Conservation (phyloP, 2,888 invertebrate species). For the Dione juno region DNA sequence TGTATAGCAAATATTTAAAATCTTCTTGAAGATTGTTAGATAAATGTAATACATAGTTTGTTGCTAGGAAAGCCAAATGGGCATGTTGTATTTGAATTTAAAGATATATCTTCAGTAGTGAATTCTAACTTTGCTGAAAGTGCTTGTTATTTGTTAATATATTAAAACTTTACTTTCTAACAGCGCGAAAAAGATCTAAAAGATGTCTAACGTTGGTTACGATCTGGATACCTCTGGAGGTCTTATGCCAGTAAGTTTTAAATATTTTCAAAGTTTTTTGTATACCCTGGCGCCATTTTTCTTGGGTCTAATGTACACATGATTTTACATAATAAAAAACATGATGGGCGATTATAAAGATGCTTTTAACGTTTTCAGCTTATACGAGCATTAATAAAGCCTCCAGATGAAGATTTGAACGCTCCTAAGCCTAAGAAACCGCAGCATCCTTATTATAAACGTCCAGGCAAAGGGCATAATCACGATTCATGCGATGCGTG, state of each 20-base stretch:
- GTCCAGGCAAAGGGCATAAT: constrained; percentile 95
- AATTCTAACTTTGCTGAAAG: constrained; percentile 6
- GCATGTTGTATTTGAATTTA: constrained; percentile 5
- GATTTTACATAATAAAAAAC: constrained; percentile 29
- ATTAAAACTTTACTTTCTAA: not conserved
- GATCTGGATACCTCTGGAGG: constrained; percentile 91
- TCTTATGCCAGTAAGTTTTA: constrained; percentile 90
- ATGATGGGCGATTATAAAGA: constrained; percentile 32
- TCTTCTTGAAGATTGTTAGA: not conserved
- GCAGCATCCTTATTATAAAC: constrained; percentile 92
- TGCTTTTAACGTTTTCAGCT: constrained; percentile 83
- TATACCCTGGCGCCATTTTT: constrained; percentile 50
- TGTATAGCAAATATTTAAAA: not conserved
- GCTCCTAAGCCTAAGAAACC: constrained; percentile 84
- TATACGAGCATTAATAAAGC: constrained; percentile 94
- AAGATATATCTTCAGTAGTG: constrained; percentile 7
- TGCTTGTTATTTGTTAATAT: constrained; percentile 14
- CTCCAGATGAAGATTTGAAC: constrained; percentile 90
- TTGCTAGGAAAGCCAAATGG: not conserved
- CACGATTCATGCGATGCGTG: constrained; percentile 97
- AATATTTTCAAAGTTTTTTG: constrained; percentile 46
- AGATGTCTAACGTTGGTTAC: constrained; percentile 85
- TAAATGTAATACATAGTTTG: constrained; percentile 10
- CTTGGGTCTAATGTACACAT: constrained; percentile 40
- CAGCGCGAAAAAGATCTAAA: constrained; percentile 1